Evolutionary conservation across 1,140 invertebrate species (phyloP).

Genomic region (Drosophila pectinifera): DNA sequence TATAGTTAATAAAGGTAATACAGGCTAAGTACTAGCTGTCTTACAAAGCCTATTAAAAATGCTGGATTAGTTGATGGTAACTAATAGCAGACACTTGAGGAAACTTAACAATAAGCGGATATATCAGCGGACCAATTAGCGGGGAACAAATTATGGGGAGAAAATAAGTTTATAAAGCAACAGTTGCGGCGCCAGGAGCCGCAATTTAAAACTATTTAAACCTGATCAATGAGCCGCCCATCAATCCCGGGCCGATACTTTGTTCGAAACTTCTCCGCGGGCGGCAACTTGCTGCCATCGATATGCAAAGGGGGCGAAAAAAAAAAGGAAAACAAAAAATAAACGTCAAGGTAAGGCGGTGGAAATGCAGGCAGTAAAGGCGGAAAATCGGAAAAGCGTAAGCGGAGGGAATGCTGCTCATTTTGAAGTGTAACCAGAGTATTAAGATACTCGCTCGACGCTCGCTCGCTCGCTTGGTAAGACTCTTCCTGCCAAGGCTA

Average conservation of each 20-base stretch:
- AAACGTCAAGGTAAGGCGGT: neutral
- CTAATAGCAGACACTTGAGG: no score
- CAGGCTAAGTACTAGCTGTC: no score
- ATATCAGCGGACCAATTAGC: slow-evolving; percentile 14
- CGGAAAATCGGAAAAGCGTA: neutral
- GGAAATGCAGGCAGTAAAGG: neutral
- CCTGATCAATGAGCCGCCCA: slow-evolving; percentile 54
- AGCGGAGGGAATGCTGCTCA: slow-evolving; percentile 34
- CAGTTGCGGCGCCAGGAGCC: slow-evolving; percentile 9
- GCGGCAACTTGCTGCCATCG: slow-evolving; percentile 65
- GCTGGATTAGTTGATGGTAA: neutral
- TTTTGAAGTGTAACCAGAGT: slow-evolving; percentile 76
- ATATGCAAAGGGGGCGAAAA: slow-evolving; percentile 54
- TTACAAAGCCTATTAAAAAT: neutral
- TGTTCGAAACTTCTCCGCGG: slow-evolving; percentile 39
- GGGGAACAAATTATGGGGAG: neutral
- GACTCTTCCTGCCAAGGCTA: slow-evolving; percentile 30
- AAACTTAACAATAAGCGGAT: neutral
- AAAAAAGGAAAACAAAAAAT: neutral
- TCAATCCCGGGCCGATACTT: slow-evolving; percentile 56
- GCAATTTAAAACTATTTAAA: slow-evolving; percentile 64
- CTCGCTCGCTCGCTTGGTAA: slow-evolving; percentile 18
- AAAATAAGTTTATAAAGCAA: neutral
- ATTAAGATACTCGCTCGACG: slow-evolving; percentile 66
- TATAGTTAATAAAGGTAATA: no score